Conservation (phyloP, 2,797 vertebrate species). For the Phoeniculus purpureus region DNA sequence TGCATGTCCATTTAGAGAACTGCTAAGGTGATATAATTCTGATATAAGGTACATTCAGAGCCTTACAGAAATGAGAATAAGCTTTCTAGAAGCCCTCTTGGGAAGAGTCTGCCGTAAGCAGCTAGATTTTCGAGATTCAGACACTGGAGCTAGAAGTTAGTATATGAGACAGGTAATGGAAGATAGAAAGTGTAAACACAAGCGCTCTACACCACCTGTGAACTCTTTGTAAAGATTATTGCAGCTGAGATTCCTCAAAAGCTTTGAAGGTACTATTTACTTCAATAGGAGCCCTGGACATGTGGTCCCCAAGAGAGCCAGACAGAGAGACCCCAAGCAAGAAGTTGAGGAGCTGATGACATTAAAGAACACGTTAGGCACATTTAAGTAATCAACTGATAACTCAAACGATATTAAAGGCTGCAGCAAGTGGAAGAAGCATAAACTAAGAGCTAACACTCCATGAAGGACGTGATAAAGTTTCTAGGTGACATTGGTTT, state of each 20-base stretch:
- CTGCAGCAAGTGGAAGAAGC: neutral
- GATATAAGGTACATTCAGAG: neutral
- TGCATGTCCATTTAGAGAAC: neutral
- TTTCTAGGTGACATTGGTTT: neutral
- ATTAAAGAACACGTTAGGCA: neutral
- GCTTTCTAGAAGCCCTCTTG: neutral
- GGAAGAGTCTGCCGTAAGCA: neutral
- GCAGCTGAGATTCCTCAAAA: neutral
- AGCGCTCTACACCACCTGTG: fast-evolving
- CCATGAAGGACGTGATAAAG: neutral
- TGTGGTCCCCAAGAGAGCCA: neutral
- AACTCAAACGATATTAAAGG: neutral
- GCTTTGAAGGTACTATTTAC: neutral
- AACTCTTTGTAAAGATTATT: neutral
- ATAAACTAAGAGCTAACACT: neutral
- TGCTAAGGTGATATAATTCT: neutral
- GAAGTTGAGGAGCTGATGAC: neutral
- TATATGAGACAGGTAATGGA: neutral
- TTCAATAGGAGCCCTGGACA: neutral
- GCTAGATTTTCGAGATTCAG: neutral
- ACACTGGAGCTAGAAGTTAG: neutral
- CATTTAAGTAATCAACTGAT: neutral
- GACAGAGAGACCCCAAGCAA: neutral
- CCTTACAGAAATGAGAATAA: neutral
- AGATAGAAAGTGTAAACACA: neutral